Percentiles rank a stretch among this genome's conserved stretches.
These are phyloP conservation scores for Enteromius fasciolatus DNA, from an alignment of 2,797 vertebrate genomes.

Conservation along the genomic window DNA sequence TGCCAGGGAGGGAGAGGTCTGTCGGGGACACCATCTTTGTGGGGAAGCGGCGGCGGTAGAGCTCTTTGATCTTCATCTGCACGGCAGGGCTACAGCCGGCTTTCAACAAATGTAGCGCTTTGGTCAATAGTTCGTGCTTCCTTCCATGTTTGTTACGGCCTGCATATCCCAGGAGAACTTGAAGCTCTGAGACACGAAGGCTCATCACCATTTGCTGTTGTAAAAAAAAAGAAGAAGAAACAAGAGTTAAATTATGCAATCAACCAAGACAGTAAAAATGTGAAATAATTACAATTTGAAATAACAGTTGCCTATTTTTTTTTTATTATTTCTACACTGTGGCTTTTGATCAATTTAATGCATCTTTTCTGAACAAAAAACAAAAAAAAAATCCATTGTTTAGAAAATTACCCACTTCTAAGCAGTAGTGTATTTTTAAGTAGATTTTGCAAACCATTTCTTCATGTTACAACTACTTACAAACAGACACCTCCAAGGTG, in stretches of 20 bases:
- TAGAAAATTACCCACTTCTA: not conserved
- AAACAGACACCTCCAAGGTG: not conserved
- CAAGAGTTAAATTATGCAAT: not conserved
- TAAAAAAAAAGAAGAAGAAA: constrained; percentile 14
- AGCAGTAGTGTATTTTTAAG: not conserved
- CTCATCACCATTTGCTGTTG: constrained; percentile 99
- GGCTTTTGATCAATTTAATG: not conserved
- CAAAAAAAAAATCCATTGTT: not conserved
- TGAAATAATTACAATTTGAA: not conserved
- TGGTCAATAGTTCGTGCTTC: constrained; percentile 99
- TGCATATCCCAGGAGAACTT: constrained; percentile 98
- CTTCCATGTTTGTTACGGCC: constrained; percentile 99
- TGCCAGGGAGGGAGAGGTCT: constrained; percentile 88
- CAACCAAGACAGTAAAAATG: not conserved
- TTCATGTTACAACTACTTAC: not conserved
- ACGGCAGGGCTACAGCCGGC: constrained; percentile 97
- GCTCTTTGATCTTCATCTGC: constrained; percentile 99
- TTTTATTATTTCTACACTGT: too few species aligned
- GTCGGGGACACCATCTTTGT: constrained; percentile 97
- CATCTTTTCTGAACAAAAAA: not conserved
- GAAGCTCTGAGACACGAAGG: constrained; percentile 98
- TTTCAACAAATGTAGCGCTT: constrained; percentile 96
- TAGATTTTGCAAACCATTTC: not conserved
- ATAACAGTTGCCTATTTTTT: not conserved
- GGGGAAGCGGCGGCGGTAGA: constrained; percentile 95